A percentile compares a stretch with the other conserved stretches of the same genome.
Conservation (phyloP, 2,113 vertebrate genomes). For the Coturnix japonica region DNA sequence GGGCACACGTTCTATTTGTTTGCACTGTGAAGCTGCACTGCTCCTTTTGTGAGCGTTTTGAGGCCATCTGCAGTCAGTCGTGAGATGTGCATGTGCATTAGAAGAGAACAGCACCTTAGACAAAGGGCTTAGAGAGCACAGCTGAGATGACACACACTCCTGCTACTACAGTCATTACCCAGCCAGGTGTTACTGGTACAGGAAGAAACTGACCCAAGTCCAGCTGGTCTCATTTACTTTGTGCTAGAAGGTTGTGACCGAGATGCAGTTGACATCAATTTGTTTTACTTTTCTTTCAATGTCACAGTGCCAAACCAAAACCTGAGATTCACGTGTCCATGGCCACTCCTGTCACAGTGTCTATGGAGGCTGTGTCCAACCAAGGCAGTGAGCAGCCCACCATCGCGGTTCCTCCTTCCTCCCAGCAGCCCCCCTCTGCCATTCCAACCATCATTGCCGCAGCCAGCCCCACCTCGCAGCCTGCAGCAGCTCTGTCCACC, state of each 20-base stretch:
- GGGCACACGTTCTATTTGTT: background rate
- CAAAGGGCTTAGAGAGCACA: background rate
- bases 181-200: background rate
- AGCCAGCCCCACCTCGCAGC: conserved; percentile 88
- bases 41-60: background rate
- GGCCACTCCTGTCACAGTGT: conserved; percentile 88
- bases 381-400: conserved; percentile 87
- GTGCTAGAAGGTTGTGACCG: background rate
- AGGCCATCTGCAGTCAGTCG: background rate
- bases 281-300: background rate
- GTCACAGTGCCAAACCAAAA: conserved; percentile 90
- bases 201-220: background rate
- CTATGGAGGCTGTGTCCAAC: conserved; percentile 87
- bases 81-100: background rate
- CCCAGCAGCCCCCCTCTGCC: conserved; percentile 90
- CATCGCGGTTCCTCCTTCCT: conserved; percentile 76
- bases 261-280: background rate
- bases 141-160: background rate
- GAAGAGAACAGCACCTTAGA: background rate
- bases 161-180: background rate
- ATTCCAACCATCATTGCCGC: conserved; percentile 87
- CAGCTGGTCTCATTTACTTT: background rate
- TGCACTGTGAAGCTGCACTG: background rate
- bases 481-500: conserved; percentile 83
- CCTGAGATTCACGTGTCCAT: conserved; percentile 91